Evolutionary conservation across 1,140 invertebrate genomes (phyloP).

Genomic region (Gonatopus flavifemur): DNA sequence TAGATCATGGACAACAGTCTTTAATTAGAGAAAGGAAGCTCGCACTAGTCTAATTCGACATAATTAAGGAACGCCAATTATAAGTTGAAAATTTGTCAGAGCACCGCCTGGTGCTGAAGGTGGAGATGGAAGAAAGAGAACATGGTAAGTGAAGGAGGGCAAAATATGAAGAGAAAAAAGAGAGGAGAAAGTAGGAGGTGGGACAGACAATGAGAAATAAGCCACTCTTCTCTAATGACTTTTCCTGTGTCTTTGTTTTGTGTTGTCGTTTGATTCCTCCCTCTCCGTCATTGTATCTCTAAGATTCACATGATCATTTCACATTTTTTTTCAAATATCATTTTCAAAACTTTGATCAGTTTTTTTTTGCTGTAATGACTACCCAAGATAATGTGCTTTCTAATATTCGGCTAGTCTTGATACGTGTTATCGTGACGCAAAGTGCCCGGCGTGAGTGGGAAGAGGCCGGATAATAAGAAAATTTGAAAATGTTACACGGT

Average conservation of each 20-base stretch:
- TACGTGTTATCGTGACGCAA: conserved; percentile 6
- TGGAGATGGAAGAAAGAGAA: too few relatives aligned
- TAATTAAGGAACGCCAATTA: conserved; percentile 43
- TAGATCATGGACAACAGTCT: too few relatives aligned
- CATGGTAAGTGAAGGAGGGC: conserved; percentile 14
- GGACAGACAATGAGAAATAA: conserved; percentile 7
- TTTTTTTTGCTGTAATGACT: conserved; percentile 15
- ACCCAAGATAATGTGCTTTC: conserved; percentile 1
- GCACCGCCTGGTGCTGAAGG: too few relatives aligned
- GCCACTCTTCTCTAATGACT: conserved; percentile 18
- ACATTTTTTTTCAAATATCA: conserved; percentile 21
- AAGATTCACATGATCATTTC: conserved; percentile 16
- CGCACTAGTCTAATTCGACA: conserved; percentile 26
- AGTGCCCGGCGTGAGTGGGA: conserved; percentile 22
- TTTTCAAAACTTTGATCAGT: conserved; percentile 13
- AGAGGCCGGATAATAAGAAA: conserved; percentile 40
- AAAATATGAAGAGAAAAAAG: too few relatives aligned
- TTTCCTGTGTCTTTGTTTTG: conserved; percentile 3
- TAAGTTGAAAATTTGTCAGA: conserved; percentile 38
- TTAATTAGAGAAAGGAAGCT: conserved; percentile 1
- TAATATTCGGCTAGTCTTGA: conserved; percentile 13
- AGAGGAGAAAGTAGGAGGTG: conserved; percentile 13
- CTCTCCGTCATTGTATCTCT: conserved; percentile 2
- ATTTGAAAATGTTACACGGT: conserved; percentile 38
- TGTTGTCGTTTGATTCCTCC: conserved; percentile 2